Percentiles rank a stretch among this genome's conserved stretches.
These are phyloP conservation scores for Gasterosteus aculeatus DNA, from an alignment of 2,113 vertebrate species.

Conservation along the genomic window DNA sequence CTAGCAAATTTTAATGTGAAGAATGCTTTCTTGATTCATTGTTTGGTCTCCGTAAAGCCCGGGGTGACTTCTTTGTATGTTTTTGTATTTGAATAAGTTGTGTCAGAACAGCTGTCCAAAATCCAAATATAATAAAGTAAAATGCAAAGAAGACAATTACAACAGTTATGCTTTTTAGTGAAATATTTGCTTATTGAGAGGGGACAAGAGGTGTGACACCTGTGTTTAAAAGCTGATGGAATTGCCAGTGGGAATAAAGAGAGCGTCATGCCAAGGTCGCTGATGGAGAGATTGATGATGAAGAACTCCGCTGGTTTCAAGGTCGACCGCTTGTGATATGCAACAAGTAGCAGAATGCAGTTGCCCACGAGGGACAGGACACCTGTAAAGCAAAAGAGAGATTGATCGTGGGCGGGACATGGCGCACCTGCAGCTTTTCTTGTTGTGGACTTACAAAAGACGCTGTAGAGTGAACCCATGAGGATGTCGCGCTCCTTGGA, in stretches of 20 bases:
- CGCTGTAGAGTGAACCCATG: constrained; percentile 82
- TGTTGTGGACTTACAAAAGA: constrained; percentile 81
- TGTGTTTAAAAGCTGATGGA: constrained; percentile 86
- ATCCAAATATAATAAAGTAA: not conserved
- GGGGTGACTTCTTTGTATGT: not conserved
- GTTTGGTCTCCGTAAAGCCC: not conserved
- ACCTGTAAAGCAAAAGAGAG: constrained; percentile 55
- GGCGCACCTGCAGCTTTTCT: not conserved
- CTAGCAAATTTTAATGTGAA: not conserved
- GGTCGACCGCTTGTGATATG: constrained; percentile 83
- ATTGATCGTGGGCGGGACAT: not conserved
- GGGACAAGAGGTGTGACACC: constrained; percentile 64
- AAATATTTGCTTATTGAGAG: not conserved
- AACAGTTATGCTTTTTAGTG: not conserved
- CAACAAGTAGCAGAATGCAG: constrained; percentile 84
- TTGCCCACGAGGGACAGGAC: constrained; percentile 85
- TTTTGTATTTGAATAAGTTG: not conserved
- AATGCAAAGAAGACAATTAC: not conserved
- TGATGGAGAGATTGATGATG: constrained; percentile 87
- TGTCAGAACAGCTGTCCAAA: not conserved
- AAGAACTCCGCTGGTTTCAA: constrained; percentile 89
- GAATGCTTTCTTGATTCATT: not conserved
- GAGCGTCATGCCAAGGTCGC: constrained; percentile 88
- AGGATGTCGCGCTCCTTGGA: constrained; percentile 83
- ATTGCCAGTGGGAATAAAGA: constrained; percentile 86